A percentile compares a stretch with the other conserved stretches of the same genome.
Evolutionary conservation across 2,797 vertebrate species (phyloP).

Genomic region (Mareca penelope): DNA sequence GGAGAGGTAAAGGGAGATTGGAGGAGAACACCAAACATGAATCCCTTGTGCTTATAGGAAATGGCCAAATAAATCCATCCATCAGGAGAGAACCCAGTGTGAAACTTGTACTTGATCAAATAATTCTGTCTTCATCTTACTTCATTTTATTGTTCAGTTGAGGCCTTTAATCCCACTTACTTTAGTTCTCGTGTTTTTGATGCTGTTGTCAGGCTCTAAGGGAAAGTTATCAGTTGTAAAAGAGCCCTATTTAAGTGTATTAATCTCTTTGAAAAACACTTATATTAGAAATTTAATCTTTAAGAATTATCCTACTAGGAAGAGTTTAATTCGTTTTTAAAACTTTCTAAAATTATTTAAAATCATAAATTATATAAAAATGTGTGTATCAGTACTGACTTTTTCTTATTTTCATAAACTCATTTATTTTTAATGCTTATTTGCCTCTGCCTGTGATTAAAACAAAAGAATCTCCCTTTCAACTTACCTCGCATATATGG

Average conservation of each 20-base stretch:
- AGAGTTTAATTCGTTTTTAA: conserved; percentile 1
- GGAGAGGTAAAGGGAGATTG: background rate
- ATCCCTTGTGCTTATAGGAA: background rate
- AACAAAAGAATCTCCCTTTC: background rate
- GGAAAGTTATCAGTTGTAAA: background rate
- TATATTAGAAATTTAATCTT: conserved; percentile 2
- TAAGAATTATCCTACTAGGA: background rate
- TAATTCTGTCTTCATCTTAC: background rate
- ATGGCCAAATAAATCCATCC: background rate
- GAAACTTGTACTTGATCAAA: background rate
- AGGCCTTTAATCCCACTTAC: background rate
- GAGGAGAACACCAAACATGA: background rate
- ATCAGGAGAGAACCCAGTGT: background rate
- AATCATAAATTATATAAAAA: background rate
- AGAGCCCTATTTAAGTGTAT: background rate
- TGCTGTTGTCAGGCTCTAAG: background rate
- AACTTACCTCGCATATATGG: background rate
- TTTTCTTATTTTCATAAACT: background rate
- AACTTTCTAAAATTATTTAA: background rate
- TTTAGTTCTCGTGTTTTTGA: background rate
- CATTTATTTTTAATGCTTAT: background rate
- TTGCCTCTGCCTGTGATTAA: background rate
- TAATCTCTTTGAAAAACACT: background rate
- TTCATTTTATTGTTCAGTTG: background rate
- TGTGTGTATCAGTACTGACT: background rate